phyloP scores from a whole-genome alignment of 1,140 invertebrate genomes.

The Linepithema humile region DNA sequence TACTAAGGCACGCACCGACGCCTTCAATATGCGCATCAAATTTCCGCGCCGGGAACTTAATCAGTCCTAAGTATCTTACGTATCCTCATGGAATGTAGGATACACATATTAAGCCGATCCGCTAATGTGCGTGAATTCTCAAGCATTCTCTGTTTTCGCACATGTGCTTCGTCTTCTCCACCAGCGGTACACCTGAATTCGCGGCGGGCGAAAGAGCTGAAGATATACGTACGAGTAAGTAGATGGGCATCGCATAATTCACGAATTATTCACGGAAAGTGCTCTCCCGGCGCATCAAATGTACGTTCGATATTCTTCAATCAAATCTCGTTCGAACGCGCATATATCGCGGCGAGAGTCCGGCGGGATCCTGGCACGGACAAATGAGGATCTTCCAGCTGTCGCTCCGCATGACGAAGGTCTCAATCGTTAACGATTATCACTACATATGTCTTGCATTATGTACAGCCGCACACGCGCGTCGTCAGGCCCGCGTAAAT shows the following conservation, averaged over 20 bases:
- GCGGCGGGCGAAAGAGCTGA: background rate
- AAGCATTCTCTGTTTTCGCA: conserved; percentile 9
- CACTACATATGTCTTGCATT: background rate
- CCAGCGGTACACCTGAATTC: background rate
- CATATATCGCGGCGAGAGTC: background rate
- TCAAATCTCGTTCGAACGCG: background rate
- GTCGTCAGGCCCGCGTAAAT: background rate
- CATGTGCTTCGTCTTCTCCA: background rate
- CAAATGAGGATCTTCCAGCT: conserved; percentile 55
- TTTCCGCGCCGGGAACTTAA: conserved; percentile 27
- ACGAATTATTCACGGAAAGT: conserved; percentile 39
- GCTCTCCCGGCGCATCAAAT: conserved; percentile 3
- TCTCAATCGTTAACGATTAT: conserved; percentile 52
- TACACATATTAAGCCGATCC: conserved; percentile 5
- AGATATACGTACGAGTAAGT: conserved; percentile 16
- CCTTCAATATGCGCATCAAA: conserved; percentile 39
- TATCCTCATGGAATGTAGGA: conserved; percentile 5
- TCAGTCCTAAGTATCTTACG: conserved; percentile 33
- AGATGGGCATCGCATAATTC: conserved; percentile 37
- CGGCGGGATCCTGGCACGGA: background rate
- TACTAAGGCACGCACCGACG: conserved; percentile 20
- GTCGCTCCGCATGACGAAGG: conserved; percentile 56
- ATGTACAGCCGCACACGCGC: background rate
- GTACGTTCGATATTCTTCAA: conserved; percentile 15
- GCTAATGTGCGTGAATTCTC: background rate